Conservation (phyloP, 2,797 vertebrate genomes). For the Pristis pectinata region DNA sequence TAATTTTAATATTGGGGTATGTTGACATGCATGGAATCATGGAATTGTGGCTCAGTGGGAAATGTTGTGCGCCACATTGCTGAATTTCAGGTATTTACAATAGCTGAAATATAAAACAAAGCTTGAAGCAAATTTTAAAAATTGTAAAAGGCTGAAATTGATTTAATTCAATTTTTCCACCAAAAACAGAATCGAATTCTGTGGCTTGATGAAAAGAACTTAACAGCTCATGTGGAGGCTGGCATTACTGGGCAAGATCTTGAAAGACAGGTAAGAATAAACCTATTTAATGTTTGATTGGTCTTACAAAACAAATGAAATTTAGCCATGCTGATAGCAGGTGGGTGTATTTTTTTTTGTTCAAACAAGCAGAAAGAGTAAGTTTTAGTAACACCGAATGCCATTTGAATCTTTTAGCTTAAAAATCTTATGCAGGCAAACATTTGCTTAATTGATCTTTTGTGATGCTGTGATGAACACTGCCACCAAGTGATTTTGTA, state of each 20-base stretch:
- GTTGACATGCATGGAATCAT: slow-evolving; percentile 39
- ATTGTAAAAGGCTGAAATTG: background rate
- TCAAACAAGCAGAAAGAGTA: background rate
- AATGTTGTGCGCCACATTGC: background rate
- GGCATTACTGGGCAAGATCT: slow-evolving; percentile 94
- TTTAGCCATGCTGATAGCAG: background rate
- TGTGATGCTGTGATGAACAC: background rate
- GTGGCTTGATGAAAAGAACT: slow-evolving; percentile 96
- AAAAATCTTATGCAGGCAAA: background rate
- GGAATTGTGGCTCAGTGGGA: too few relatives aligned
- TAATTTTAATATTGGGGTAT: slow-evolving; percentile 46
- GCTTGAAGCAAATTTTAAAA: background rate
- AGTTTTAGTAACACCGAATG: background rate
- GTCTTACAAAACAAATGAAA: background rate
- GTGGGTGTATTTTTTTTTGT: background rate
- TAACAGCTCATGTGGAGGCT: slow-evolving; percentile 86
- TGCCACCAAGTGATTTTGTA: background rate
- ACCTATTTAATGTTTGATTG: background rate
- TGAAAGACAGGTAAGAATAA: slow-evolving; percentile 78
- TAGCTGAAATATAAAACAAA: background rate
- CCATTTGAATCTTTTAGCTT: too few relatives aligned
- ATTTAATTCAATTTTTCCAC: background rate
- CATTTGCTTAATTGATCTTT: background rate
- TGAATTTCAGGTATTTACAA: slow-evolving; percentile 27
- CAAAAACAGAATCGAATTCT: slow-evolving; percentile 80